These are phyloP conservation scores for Rhopalosiphum maidis DNA, from an alignment of 1,140 invertebrate species.

Conservation along the genomic window DNA sequence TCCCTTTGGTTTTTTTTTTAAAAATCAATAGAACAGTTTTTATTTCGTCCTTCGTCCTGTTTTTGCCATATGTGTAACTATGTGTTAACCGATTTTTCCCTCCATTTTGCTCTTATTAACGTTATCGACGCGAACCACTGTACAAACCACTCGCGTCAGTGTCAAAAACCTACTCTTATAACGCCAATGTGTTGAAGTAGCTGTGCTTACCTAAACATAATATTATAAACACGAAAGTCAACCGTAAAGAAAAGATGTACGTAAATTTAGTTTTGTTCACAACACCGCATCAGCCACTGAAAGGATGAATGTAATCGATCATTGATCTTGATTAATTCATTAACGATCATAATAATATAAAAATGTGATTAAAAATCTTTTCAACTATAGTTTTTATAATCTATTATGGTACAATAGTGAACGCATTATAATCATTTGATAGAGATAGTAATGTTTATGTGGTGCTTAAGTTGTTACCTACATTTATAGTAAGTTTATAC, in stretches of 20 bases:
- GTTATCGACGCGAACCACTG: not conserved
- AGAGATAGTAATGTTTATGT: not conserved
- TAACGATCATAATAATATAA: not conserved
- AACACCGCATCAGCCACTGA: not conserved
- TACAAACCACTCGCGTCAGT: not conserved
- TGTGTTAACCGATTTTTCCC: slow-evolving; percentile 14
- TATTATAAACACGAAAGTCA: not conserved
- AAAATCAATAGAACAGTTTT: slow-evolving; percentile 51
- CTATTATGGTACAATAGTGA: not conserved
- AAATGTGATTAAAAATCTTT: not conserved
- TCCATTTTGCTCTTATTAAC: not conserved
- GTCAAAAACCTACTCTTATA: not conserved
- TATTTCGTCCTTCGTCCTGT: not conserved
- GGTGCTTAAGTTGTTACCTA: not conserved
- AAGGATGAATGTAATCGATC: not conserved
- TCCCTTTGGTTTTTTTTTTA: not conserved
- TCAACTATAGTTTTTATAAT: not conserved
- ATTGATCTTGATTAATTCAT: not conserved
- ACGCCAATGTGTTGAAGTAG: not conserved
- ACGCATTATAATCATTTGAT: not conserved
- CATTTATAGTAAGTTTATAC: not conserved
- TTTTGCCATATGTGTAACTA: slow-evolving; percentile 8
- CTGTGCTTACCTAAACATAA: not conserved
- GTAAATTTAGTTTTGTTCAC: not conserved
- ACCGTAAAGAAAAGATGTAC: not conserved